Conservation (phyloP, 2,113 vertebrate genomes). For the Laticauda laticaudata region DNA sequence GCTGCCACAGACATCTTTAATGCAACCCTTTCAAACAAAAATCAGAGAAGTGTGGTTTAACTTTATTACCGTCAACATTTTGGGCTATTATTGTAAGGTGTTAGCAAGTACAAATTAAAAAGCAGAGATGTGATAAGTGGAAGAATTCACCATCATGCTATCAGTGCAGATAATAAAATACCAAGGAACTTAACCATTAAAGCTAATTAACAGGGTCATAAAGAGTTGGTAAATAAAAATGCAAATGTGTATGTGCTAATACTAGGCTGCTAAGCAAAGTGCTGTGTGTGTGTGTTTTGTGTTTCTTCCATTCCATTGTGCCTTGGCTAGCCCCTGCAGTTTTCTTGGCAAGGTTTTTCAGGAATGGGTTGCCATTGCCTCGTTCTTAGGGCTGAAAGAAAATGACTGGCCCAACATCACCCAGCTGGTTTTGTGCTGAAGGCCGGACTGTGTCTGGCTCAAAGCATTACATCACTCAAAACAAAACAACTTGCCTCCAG, state of each 20-base stretch:
- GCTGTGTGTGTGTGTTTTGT: not conserved
- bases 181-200: not conserved
- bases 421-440: not conserved
- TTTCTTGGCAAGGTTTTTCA: not conserved
- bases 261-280: not conserved
- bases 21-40: not conserved
- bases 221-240: not conserved
- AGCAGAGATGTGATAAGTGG: not conserved
- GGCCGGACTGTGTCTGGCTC: not conserved
- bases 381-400: not conserved
- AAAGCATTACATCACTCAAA: not conserved
- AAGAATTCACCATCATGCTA: not conserved
- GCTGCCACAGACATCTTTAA: not conserved
- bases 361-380: not conserved
- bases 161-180: not conserved
- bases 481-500: too few species aligned
- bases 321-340: not conserved
- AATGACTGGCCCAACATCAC: not conserved
- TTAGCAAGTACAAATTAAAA: not conserved
- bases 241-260: not conserved
- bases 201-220: not conserved
- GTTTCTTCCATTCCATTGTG: not conserved
- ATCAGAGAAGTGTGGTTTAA: not conserved
- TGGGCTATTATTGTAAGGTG: not conserved
- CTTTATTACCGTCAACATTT: not conserved